Evolutionary conservation across 2,888 invertebrate genomes (phyloP), one percentile per base, ranked within the genome.

Genomic region (Epiblema foenella): DNA sequence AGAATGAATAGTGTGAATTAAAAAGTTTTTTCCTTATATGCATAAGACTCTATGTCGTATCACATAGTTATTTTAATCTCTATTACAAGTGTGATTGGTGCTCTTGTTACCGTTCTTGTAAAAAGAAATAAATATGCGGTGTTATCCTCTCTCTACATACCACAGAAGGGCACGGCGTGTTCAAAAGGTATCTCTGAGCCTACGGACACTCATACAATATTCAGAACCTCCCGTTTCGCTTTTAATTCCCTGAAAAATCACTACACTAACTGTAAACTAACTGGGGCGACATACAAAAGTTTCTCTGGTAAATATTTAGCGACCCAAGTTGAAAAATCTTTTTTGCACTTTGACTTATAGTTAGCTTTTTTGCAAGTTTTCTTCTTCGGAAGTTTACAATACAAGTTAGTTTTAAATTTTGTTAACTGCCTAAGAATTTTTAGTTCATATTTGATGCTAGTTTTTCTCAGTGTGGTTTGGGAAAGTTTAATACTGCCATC

Each of bases 191-290:
- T 73, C 75, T 65, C 64, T n/a, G 51, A 74, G 75, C 75, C 77
- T 68, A 72, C 75, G 78, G 78, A 78, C 80, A 72, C 77, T 80
- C 77, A 77, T 81, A 74, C 76, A 77, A 75, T 77, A 81, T 81
- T 80, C 78, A 81, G 29, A 60, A 17, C 56, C 65, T n/a, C 46
- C 60, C 42, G 20, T 72, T 74, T 75, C 69, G 58, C 46, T 68
- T 67, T 64, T 74, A 75, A 78, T 77, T 73, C 71, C 71, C 70
- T 75, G 74, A 73, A 76, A 74, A 75, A 72, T 75, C 73, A 73
- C 73, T 77, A 73, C 70, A 64, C 51, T 33, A 42, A 69, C 69
- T 64, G 39, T 64, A 58, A 64, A 69, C 69, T 57, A 69, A 58
- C 57, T 18, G 51, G 68, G 59, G 29, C n/a, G n/a, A 52, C 63